Evolutionary conservation across 2,888 invertebrate species (phyloP).

Genomic region (Automeris io): DNA sequence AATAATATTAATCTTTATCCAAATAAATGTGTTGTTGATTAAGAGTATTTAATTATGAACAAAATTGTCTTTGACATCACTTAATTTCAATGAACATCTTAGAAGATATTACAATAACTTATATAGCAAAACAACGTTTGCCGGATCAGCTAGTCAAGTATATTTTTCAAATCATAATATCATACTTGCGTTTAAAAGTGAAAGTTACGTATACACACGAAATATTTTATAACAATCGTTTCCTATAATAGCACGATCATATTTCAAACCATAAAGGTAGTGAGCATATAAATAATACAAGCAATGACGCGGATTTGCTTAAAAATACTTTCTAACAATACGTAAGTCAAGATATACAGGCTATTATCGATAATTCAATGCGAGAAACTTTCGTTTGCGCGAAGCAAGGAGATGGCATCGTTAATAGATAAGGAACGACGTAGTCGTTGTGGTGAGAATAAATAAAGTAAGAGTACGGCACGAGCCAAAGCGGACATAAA

Average conservation of each 20-base stretch:
- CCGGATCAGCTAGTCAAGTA: no score
- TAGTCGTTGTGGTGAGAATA: conserved; percentile 23
- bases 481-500: conserved; percentile 29
- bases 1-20: no score
- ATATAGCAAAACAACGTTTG: no score
- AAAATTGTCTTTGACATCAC: no score
- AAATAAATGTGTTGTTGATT: no score
- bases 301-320: conserved; percentile 25
- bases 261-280: conserved; percentile 18
- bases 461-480: conserved; percentile 35
- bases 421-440: conserved; percentile 40
- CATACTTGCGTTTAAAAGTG: conserved; percentile 17
- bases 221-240: conserved; percentile 18
- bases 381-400: conserved; percentile 35
- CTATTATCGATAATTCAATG: conserved; percentile 29
- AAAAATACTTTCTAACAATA: conserved; percentile 50
- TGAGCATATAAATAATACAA: conserved; percentile 27
- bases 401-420: conserved; percentile 29
- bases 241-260: conserved; percentile 24
- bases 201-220: conserved; percentile 18
- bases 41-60: no score
- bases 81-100: no score
- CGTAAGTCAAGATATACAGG: conserved; percentile 34
- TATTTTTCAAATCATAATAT: neutral
- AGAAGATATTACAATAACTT: no score